Base-by-base conservation (phyloP, 92 coral and sea anemone genomes). In the Epizoanthus illoricatus region DNA sequence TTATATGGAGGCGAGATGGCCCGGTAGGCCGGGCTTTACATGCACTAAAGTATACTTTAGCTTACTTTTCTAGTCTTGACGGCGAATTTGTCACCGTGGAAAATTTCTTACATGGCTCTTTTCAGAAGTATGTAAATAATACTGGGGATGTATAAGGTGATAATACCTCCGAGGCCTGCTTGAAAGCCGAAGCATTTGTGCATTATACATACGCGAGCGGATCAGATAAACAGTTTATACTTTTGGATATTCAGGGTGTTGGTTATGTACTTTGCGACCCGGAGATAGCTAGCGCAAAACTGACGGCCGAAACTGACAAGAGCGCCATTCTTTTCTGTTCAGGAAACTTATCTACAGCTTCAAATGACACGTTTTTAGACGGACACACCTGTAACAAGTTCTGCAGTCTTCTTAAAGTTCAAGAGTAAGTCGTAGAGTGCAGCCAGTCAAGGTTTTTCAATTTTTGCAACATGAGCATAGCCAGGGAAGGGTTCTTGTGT, bases 131-230 rank as follows among this genome's bases (percentile, higher is more conserved):
- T 45, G 21, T 81, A 5, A 66, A 66, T 62, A 81, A 81, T 52
- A 62, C 20, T 0, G 67, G 86, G 4, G 79, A 54, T 2, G 73
- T 82, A 3, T 47, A 70, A 45, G 72, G n/a, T 28, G 84, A 28
- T 10, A 24, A 28, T 17, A 54, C 36, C 16, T 1, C 54, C 47
- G 79, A 69, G 43, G 45, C 56, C 7, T 18, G 47, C 33, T 78
- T 61, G 24, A 80, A 65, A 65, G 84, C 69, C 4, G 76, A 82
- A 70, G 12, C 86, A 69, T 82, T 82, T 70, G 85, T 71, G 4
- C 86, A 70, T 70, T 82, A 70, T 45, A 82, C 86, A 2, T 69
- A 52, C 15, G 55, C 1, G 4, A 33, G n/a, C n/a, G n/a, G 42
- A n/a, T 82, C 86, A 10, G 41, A 55, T 7, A 70, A 81, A 47